Conservation (phyloP, 2,888 invertebrate species). For the Formica aserva region DNA sequence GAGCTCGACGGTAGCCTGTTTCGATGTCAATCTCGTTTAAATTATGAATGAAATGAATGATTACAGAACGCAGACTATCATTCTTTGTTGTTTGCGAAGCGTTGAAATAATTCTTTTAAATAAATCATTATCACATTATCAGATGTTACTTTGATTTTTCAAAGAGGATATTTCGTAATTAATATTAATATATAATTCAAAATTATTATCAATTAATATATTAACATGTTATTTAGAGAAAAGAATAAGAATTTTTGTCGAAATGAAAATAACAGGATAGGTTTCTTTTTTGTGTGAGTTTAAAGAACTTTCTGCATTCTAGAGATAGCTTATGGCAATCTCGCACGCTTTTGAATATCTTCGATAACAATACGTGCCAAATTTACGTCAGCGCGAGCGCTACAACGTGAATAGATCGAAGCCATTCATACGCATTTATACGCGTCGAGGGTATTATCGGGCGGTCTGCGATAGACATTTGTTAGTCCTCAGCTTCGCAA, state of each 20-base stretch:
- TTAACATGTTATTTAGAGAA: neutral
- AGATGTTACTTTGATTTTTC: neutral
- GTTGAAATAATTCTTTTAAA: neutral
- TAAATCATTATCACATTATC: neutral
- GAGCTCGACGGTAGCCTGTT: slow-evolving; percentile 42
- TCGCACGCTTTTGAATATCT: neutral
- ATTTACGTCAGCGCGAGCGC: slow-evolving; percentile 10
- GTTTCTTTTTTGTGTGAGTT: neutral
- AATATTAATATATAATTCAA: neutral
- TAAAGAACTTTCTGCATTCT: neutral
- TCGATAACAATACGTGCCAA: slow-evolving; percentile 26
- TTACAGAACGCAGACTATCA: neutral
- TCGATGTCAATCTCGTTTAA: slow-evolving; percentile 34
- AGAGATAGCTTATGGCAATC: neutral
- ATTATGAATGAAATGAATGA: slow-evolving; percentile 28
- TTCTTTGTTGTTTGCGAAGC: neutral
- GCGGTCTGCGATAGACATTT: neutral
- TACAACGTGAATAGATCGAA: neutral
- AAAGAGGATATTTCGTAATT: neutral
- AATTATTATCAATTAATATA: neutral
- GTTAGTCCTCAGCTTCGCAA: slow-evolving; percentile 7
- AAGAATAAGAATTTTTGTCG: neutral
- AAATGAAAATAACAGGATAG: neutral
- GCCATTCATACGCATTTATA: slow-evolving; percentile 27
- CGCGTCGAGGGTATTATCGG: neutral